Evolutionary conservation across 92 coral and sea anemone genomes (phyloP), one percentile per base, ranked within the genome.

Genomic region (Chrysogorgia sp.): DNA sequence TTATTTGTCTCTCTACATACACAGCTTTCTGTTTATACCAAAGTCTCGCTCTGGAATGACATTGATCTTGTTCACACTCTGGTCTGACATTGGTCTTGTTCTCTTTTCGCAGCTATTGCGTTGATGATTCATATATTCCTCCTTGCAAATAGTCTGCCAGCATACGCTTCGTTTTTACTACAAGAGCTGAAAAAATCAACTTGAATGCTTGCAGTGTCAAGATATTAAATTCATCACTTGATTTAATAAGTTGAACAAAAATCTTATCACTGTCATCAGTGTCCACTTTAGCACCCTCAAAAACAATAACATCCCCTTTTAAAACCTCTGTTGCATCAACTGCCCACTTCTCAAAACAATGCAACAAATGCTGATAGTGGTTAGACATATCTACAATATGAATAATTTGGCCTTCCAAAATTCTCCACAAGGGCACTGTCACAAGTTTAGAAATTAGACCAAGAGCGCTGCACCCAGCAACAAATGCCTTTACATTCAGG

Each of bases 391-490:
- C 63, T 30, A 71, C 60, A 49, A 81, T 57, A 40, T 34, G 24
- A 9, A 81, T 20, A 19, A 66, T 10, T 34, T 81, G 29, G 59
- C 69, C 80, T 31, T 69, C 86, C 31, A 82, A 30, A 4, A 82
- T 24, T 47, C 81, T 29, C 82, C 82, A 82, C 34, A 82, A 59
- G 15, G 82, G 82, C 12, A 61, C 86, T 82, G 87, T 83, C 19
- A 75, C 34, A 15, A 64, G 19, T 77, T 83, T 83, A 76, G 50
- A 47, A 60, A 75, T 83, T 21, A 83, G 60, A 2, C 87, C 78
- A 21, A 83, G 67, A 28, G 87, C 87, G 32, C 77, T 50, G 34
- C 34, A 22, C 26, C 34, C 66, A 52, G 67, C 67, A 52, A 80
- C 35, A 58, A 47, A 81, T 49, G 33, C 75, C 41, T 47, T 33